phyloP scores from a whole-genome alignment of 1,140 invertebrate genomes.

The Drosophila watanabei region DNA sequence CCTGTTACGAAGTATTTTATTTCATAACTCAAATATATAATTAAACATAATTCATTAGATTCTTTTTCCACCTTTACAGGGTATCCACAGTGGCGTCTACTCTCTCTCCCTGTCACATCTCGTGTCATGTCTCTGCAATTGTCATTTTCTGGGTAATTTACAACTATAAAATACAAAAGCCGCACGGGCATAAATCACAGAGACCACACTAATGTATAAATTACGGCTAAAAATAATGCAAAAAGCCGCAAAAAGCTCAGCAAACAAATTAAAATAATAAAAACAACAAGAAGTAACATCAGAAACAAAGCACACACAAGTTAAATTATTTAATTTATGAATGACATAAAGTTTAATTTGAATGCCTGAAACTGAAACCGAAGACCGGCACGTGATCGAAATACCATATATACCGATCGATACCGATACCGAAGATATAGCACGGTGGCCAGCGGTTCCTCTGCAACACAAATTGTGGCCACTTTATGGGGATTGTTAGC shows the following conservation, averaged over 20 bases:
- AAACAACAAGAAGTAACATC: constrained; percentile 29
- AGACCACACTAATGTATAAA: constrained; percentile 56
- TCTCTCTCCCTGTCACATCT: background rate
- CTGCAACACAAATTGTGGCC: constrained; percentile 51
- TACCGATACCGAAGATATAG: background rate
- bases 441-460: background rate
- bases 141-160: constrained; percentile 51
- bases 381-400: constrained; percentile 74
- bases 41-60: background rate
- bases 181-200: constrained; percentile 64
- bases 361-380: constrained; percentile 51
- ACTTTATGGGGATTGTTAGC: constrained; percentile 78
- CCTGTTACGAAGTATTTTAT: background rate
- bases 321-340: constrained; percentile 70
- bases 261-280: constrained; percentile 5
- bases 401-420: constrained; percentile 32
- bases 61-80: background rate
- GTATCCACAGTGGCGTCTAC: background rate
- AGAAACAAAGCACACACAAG: constrained; percentile 2
- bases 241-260: constrained; percentile 19
- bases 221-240: constrained; percentile 46
- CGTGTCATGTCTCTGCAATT: constrained; percentile 17
- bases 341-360: constrained; percentile 80
- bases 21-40: background rate
- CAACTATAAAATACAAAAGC: constrained; percentile 50